Percentiles rank a stretch among this genome's conserved stretches.
These are phyloP conservation scores for Cryptomyrus ogoouensis DNA, from an alignment of 2,113 vertebrate genomes.

Conservation along the genomic window DNA sequence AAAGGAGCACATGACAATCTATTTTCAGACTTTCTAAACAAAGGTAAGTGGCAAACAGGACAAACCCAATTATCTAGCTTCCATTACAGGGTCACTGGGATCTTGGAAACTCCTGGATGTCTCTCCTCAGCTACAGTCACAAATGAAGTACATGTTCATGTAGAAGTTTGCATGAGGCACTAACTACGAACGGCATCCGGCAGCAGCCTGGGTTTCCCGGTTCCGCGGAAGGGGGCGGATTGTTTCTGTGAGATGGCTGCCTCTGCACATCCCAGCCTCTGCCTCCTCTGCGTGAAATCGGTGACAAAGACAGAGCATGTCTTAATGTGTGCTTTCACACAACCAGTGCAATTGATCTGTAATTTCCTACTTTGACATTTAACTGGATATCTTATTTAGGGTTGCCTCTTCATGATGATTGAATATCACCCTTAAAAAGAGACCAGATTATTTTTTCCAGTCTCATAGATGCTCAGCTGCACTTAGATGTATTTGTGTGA, in stretches of 20 bases:
- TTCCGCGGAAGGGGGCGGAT: not conserved
- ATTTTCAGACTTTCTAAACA: not conserved
- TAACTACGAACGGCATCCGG: not conserved
- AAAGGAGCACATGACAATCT: not conserved
- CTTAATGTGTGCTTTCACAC: not conserved
- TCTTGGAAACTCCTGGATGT: not conserved
- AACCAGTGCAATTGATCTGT: not conserved
- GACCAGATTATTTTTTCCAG: not conserved
- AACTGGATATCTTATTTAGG: slow-evolving; percentile 5
- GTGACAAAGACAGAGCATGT: not conserved
- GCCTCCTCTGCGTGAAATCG: not conserved
- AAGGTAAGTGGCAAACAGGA: not conserved
- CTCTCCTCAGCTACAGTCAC: not conserved
- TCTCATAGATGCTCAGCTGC: not conserved
- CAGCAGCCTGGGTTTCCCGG: not conserved
- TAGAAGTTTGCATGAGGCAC: not conserved
- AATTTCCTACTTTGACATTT: not conserved
- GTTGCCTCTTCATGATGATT: not conserved
- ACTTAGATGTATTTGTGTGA: not conserved
- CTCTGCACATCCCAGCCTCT: too few species aligned
- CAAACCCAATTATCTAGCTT: not conserved
- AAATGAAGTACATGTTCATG: not conserved
- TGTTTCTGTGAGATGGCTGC: not conserved
- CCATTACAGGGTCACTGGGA: not conserved
- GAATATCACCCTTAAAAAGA: slow-evolving; percentile 10